Evolutionary conservation across 2,888 invertebrate species (phyloP).

Genomic region (Pyrrhosoma nymphula): DNA sequence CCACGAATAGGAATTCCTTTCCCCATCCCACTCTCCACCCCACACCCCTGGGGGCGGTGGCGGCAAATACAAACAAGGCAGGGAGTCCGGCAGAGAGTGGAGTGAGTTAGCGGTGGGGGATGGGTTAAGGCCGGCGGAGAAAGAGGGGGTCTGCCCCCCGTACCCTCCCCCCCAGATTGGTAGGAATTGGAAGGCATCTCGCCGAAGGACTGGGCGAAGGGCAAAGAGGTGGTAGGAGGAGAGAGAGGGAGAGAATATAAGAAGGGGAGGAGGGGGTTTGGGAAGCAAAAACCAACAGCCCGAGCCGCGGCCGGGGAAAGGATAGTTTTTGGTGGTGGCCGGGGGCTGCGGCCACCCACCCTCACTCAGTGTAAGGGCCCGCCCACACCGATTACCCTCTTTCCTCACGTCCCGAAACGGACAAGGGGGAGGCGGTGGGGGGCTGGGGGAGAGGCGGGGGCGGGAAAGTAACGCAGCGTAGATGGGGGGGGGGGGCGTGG

Average conservation of each 20-base stretch:
- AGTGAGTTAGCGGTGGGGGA: neutral
- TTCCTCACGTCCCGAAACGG: conserved; percentile 57
- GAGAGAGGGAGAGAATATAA: neutral
- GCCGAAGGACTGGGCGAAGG: conserved; percentile 24
- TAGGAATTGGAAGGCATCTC: neutral
- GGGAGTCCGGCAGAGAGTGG: neutral
- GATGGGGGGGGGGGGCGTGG: neutral
- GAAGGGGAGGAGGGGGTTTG: neutral
- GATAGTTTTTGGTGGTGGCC: conserved; percentile 37
- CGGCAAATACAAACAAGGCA: conserved; percentile 63
- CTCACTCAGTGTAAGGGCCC: neutral
- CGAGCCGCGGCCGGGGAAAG: neutral
- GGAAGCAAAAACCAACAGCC: conserved; percentile 63
- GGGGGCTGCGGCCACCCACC: conserved; percentile 42
- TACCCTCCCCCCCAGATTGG: neutral
- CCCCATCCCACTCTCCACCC: neutral
- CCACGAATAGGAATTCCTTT: conserved; percentile 62
- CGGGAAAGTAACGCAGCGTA: neutral
- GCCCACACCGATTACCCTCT: conserved; percentile 63
- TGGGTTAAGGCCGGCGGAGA: neutral
- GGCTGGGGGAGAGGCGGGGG: neutral
- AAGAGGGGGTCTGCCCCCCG: neutral
- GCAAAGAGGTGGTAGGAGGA: neutral
- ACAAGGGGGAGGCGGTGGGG: neutral
- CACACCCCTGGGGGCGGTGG: conserved; percentile 27